Percentiles rank a stretch among this genome's conserved stretches.
Evolutionary conservation across 2,797 vertebrate species (phyloP).

Genomic region (Sebastes melanostomus): DNA sequence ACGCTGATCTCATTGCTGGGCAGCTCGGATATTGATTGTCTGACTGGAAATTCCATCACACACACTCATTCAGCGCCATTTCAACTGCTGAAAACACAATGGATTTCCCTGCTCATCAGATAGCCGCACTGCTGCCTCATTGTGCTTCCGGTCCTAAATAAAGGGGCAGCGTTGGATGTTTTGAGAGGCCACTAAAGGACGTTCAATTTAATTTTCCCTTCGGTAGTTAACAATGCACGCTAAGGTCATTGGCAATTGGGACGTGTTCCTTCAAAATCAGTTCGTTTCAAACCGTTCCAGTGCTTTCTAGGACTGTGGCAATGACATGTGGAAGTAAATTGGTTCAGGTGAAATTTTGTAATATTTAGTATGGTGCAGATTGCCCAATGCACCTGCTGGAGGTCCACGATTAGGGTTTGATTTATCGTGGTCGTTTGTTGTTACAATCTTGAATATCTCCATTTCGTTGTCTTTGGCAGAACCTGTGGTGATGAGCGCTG

Average conservation of each 20-base stretch:
- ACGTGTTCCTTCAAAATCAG: background rate
- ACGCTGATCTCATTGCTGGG: constrained; percentile 66
- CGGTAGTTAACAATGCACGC: background rate
- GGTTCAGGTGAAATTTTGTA: background rate
- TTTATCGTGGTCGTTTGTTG: background rate
- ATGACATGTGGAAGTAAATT: background rate
- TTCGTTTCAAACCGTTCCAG: background rate
- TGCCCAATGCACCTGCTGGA: constrained; percentile 11
- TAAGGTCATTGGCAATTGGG: background rate
- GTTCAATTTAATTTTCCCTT: background rate
- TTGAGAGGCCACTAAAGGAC: background rate
- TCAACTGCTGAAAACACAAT: constrained; percentile 30
- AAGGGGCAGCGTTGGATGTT: background rate
- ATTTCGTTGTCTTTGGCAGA: background rate
- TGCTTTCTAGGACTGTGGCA: background rate
- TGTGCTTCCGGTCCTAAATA: background rate
- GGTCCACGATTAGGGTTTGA: constrained; percentile 10
- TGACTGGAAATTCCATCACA: constrained; percentile 63
- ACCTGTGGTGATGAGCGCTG: background rate
- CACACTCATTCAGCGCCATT: constrained; percentile 31
- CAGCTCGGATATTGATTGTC: constrained; percentile 64
- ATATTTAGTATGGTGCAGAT: background rate
- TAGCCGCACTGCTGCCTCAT: background rate
- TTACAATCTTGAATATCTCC: background rate
- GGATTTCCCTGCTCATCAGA: constrained; percentile 32